Evolutionary conservation across 1,140 invertebrate species (phyloP).

Genomic region (Psix sp.): DNA sequence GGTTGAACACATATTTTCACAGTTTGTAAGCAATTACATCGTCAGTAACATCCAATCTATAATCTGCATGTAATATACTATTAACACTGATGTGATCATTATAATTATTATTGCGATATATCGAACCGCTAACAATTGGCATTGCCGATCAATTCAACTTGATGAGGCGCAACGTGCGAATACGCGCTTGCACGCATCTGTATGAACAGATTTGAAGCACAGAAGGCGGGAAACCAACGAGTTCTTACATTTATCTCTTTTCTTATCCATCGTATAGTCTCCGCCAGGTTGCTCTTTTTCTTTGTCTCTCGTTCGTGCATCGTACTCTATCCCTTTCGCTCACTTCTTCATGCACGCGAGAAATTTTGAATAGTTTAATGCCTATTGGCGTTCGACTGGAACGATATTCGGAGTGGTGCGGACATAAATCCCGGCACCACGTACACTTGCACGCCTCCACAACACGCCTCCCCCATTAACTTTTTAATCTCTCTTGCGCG

Average conservation of each 20-base stretch:
- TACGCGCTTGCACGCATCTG: slow-evolving; percentile 55
- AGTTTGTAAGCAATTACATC: slow-evolving; percentile 54
- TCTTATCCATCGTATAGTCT: slow-evolving; percentile 22
- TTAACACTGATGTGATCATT: slow-evolving; percentile 46
- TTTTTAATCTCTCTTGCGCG: slow-evolving; percentile 67
- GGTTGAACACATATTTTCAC: slow-evolving; percentile 29
- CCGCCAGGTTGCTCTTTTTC: slow-evolving; percentile 14
- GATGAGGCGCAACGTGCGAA: slow-evolving; percentile 57
- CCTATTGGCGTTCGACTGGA: slow-evolving; percentile 63
- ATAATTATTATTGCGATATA: slow-evolving; percentile 60
- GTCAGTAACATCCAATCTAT: slow-evolving; percentile 56
- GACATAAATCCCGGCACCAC: slow-evolving; percentile 71
- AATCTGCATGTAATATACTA: slow-evolving; percentile 56
- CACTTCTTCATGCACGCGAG: slow-evolving; percentile 49
- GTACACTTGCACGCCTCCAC: slow-evolving; percentile 67
- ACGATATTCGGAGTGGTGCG: slow-evolving; percentile 66
- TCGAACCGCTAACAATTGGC: slow-evolving; percentile 58
- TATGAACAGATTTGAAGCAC: slow-evolving; percentile 41
- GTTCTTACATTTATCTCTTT: slow-evolving; percentile 28
- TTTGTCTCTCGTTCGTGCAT: slow-evolving; percentile 4
- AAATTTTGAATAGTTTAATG: slow-evolving; percentile 67
- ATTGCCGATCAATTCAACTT: slow-evolving; percentile 54
- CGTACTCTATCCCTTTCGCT: slow-evolving; percentile 19
- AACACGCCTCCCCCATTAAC: slow-evolving; percentile 70
- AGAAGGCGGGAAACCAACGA: slow-evolving; percentile 56